Percentiles rank a stretch among this genome's conserved stretches.
phyloP scores from a whole-genome alignment of 2,797 vertebrate species.

The Nyctalus aviator region DNA sequence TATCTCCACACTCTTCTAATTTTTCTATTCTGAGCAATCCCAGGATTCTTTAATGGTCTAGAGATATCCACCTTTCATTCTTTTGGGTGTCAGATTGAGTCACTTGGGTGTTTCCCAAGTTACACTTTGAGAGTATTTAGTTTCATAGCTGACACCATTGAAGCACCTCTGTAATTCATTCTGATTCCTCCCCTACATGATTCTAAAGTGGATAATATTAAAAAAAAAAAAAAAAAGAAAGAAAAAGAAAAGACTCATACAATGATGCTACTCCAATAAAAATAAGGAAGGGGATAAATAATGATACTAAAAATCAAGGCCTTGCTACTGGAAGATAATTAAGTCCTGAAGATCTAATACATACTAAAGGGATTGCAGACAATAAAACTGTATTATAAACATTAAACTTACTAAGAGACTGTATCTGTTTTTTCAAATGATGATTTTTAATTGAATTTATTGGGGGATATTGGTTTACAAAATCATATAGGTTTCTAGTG shows the following conservation, averaged over 20 bases:
- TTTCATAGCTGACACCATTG: not conserved
- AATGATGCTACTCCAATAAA: not conserved
- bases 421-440: not conserved
- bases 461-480: not conserved
- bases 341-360: not conserved
- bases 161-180: not conserved
- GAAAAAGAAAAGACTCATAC: not conserved
- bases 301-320: not conserved
- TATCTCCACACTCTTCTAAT: not conserved
- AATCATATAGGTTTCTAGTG: not conserved
- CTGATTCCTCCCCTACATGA: not conserved
- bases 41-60: conserved; percentile 49
- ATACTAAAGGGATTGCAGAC: not conserved
- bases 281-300: not conserved
- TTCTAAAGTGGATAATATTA: not conserved
- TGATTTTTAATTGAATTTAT: not conserved
- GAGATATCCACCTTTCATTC: conserved; percentile 67
- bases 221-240: not conserved
- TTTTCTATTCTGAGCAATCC: conserved; percentile 26
- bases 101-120: not conserved
- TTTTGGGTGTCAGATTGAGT: conserved; percentile 8
- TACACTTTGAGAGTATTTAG: not conserved
- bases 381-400: not conserved
- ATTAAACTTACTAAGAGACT: not conserved
- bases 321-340: not conserved